These are phyloP conservation scores for Barypeithes pellucidus DNA, from an alignment of 2,888 invertebrate species.

Conservation along the genomic window DNA sequence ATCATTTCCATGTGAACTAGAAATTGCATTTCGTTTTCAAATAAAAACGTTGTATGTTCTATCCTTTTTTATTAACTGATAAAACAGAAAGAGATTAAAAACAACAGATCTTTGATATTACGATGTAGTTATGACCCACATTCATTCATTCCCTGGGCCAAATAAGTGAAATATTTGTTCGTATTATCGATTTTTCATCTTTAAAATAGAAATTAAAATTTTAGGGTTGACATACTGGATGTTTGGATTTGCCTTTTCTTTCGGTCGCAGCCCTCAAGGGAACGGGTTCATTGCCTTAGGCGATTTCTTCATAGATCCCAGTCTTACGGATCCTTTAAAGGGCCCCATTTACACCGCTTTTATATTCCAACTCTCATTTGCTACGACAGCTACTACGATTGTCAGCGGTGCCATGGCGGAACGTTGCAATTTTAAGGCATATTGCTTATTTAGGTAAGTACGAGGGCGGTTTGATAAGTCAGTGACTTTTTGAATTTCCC, in stretches of 20 bases:
- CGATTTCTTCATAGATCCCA: slow-evolving; percentile 86
- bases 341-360: slow-evolving; percentile 91
- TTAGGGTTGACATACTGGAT: slow-evolving; percentile 92
- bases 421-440: slow-evolving; percentile 91
- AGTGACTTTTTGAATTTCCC: too few species aligned
- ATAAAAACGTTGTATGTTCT: too few species aligned
- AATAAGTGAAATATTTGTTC: too few species aligned
- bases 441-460: slow-evolving; percentile 76
- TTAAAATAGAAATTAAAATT: slow-evolving; percentile 12
- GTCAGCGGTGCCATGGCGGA: slow-evolving; percentile 97
- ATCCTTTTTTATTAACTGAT: too few species aligned
- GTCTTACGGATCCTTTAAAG: slow-evolving; percentile 82
- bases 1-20: too few species aligned
- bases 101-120: too few species aligned
- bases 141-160: too few species aligned
- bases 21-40: too few species aligned
- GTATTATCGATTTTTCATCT: too few species aligned
- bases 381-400: slow-evolving; percentile 92
- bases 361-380: slow-evolving; percentile 91
- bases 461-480: too few species aligned
- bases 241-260: slow-evolving; percentile 94
- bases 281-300: slow-evolving; percentile 90
- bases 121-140: too few species aligned
- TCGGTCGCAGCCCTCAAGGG: slow-evolving; percentile 81
- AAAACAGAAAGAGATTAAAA: too few species aligned